Evolutionary conservation across 2,888 invertebrate genomes (phyloP).

Genomic region (Apamea anceps): DNA sequence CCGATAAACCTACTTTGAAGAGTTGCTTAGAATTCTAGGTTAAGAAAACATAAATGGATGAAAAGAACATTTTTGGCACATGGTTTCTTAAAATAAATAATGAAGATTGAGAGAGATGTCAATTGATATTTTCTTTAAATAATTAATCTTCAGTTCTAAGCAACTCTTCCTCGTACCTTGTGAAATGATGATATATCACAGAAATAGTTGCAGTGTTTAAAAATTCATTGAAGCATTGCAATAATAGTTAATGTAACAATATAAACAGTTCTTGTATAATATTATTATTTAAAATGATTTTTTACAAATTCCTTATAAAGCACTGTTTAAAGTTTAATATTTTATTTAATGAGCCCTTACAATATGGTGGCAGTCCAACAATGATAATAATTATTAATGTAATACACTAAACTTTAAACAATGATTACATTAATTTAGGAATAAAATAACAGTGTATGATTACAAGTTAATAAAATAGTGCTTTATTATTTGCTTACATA

Average conservation of each 20-base stretch:
- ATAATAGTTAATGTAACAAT: constrained; percentile 52
- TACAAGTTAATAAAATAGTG: constrained; percentile 59
- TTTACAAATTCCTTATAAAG: constrained; percentile 27
- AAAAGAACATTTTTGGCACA: constrained; percentile 71
- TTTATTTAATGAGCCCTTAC: constrained; percentile 11
- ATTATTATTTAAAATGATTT: constrained; percentile 48
- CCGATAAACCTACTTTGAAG: constrained; percentile 58
- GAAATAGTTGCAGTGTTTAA: constrained; percentile 72
- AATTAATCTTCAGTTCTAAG: constrained; percentile 48
- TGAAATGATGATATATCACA: constrained; percentile 82
- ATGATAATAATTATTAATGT: constrained; percentile 1
- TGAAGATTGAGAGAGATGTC: constrained; percentile 33
- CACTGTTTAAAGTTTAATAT: constrained; percentile 57
- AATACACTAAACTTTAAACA: constrained; percentile 60
- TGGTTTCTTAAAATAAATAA: constrained; percentile 64
- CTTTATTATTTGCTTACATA: constrained; percentile 55
- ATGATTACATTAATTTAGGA: constrained; percentile 30
- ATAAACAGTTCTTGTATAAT: constrained; percentile 33
- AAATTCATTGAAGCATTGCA: constrained; percentile 55
- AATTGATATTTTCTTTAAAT: constrained; percentile 30
- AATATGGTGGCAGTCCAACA: constrained; percentile 31
- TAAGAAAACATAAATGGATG: constrained; percentile 32
- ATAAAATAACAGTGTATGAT: constrained; percentile 55
- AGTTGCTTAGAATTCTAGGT: constrained; percentile 55
- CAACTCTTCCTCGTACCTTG: constrained; percentile 70